Conservation (phyloP, 2,797 vertebrate genomes). For the Vultur gryphus region DNA sequence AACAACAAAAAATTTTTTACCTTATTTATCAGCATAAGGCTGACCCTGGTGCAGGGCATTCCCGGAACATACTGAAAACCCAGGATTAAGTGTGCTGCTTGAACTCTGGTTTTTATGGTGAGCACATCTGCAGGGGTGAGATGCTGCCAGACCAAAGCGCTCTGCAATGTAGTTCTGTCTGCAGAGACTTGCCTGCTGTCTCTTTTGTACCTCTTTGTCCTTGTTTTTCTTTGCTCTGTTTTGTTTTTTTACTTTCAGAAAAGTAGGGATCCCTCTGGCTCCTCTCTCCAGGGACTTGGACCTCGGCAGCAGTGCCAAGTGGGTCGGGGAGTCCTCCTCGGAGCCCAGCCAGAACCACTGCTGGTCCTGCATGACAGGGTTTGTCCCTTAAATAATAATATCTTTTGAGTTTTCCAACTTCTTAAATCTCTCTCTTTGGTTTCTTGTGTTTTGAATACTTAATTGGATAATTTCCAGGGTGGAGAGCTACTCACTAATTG, state of each 20-base stretch:
- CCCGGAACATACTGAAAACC: background rate
- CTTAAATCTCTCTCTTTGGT: background rate
- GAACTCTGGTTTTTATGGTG: background rate
- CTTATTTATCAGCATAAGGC: background rate
- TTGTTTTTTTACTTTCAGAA: slow-evolving; percentile 31
- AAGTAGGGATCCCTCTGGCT: slow-evolving; percentile 69
- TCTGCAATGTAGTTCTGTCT: background rate
- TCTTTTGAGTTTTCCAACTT: background rate
- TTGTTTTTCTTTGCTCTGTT: background rate
- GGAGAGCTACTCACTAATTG: background rate
- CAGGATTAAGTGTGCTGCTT: background rate
- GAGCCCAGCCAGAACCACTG: background rate
- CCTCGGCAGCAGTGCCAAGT: slow-evolving; percentile 64
- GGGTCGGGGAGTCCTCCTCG: slow-evolving; percentile 39
- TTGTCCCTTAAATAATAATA: background rate
- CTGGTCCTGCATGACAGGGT: background rate
- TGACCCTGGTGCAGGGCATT: background rate
- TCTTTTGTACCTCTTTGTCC: background rate
- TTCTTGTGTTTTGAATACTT: slow-evolving; percentile 1
- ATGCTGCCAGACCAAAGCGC: fast-evolving
- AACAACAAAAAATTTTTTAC: fast-evolving
- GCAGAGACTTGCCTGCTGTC: background rate
- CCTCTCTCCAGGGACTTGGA: slow-evolving; percentile 67
- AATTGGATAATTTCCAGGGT: background rate
- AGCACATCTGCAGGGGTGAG: background rate